Evolutionary conservation across 1,140 invertebrate species (phyloP), one percentile per base, ranked within the genome.

Genomic region (Cotesia vestalis): DNA sequence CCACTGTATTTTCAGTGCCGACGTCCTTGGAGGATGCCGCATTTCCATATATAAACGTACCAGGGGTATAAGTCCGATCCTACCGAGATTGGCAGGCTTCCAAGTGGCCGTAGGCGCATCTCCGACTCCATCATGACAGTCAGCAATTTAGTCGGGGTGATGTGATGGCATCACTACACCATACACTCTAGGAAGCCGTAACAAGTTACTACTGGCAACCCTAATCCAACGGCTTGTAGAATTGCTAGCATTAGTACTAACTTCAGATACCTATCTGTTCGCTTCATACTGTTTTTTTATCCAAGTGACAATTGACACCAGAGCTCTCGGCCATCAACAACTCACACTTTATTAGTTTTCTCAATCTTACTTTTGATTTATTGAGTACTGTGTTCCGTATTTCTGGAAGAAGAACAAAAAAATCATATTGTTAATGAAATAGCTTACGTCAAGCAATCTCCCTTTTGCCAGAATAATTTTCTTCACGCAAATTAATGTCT

Each of bases 31-130:
- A 62, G 55, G 61, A 40, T 57, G 70, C 62, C 69, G 69, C 75
- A 82, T 82, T 82, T 82, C 76, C 80, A 79, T 79, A 79, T 74
- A 78, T 77, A 81, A 80, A 80, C 76, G 78, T 59, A 63, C n/a
- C 51, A 27, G 67, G 67, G 74, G 69, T 72, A 73, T 78, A 78
- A 72, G 61, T 71, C 73, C 70, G 74, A 75, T 75, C 76, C 75
- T 46, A 66, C 55, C 72, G 63, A 68, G 62, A 72, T 73, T 80
- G 78, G 79, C 79, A 53, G 46, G 17, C 38, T 55, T 76, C 77
- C 79, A 80, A 71, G 63, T 59, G 66, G 46, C 71, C 73, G 68
- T 76, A 64, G 69, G 72, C 70, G 71, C 55, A 34, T 34, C 51
- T 75, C 71, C 72, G 66, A 74, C 68, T 76, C 17, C 55, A 57